Evolutionary conservation across 2,113 vertebrate genomes (phyloP), one percentile per base, ranked within the genome.

Genomic region (Psilopsiagon aurifrons): DNA sequence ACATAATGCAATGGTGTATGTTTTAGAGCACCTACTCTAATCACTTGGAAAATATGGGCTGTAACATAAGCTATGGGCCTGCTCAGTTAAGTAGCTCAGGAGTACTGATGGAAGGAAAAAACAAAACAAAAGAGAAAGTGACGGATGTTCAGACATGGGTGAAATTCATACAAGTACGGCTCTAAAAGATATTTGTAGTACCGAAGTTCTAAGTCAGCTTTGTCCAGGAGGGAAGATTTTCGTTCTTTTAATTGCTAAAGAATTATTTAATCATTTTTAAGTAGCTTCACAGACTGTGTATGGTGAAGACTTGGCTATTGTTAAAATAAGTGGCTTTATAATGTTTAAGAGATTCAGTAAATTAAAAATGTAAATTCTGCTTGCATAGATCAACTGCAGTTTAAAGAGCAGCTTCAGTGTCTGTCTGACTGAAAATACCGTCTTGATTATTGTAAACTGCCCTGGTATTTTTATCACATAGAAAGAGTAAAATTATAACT

Each of bases 261-360:
- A 88, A 77, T 69, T 94, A 88, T 68, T 85, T 94, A 69, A 78
- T 92, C 2, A 55, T 83, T 90, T 95, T 86, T 51, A 83, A 95
- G n/a, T 77, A 77, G 82, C 37, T 80, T 96, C 75, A 75, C 59
- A 67, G 49, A 39, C n/a, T 55, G 20, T 80, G 74, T 66, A 46
- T 24, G n/a, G 35, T 66, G 24, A 67, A 92, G 82, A 80, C 49
- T 49, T 76, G 46, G 67, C 68, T 90, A 80, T 66, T 93, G 68
- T 90, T 88, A 86, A 87, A 83, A 74, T 93, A 94, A 93, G 29
- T 85, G 71, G 37, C 76, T 96, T 93, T 94, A 51, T 49, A 80
- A 43, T 93, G 70, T 86, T 92, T 79, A 85, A 85, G 52, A 66
- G 64, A 67, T 81, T 81, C 37, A 69, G 37, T 74, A 59, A 44